Evolutionary conservation across 2,113 vertebrate species (phyloP), one percentile per base, ranked within the genome.

Genomic region (Oriolus oriolus): DNA sequence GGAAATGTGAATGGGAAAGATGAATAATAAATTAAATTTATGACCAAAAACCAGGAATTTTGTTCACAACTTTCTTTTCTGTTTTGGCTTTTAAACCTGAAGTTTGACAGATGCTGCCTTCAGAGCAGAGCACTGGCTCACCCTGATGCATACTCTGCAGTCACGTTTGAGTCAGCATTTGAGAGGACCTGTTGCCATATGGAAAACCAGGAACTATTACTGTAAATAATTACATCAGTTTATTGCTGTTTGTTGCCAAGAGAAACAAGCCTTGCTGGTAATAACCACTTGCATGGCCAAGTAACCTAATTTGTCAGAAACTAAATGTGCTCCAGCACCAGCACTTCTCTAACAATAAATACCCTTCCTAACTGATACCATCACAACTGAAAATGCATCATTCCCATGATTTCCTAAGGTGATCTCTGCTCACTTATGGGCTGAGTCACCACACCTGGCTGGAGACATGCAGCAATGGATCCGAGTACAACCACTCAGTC

Each of bases 151-250:
- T 21, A 5, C 28, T 47, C 80, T 63, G 33, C 30, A 60, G 37
- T 35, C 20, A 12, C 19, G 10, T 56, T 82, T 18, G 44, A 71
- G 61, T 60, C 80, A 85, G 81, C 65, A 39, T 18, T 28, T 14
- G 60, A 66, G 66, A 71, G 49, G 47, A 73, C 84, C 74, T 69
- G 59, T 42, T 91, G 81, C 89, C 54, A 35, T 35, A 57, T 57
- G 76, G 94, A 92, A 92, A 97, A 84, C 42, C 64, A 59, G 64
- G 80, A 74, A 84, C 76, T 86, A 95, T 90, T 84, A 56, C 65
- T 94, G 61, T 71, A 84, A 97, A 95, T 92, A 94, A 90, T 95
- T 77, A 91, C 79, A 90, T 87, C 92, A 80, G 70, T 82, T 94
- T 79, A 89, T 68, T 85, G 66, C 76, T 84, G 50, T 61, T 78